Percentiles rank a stretch among this genome's conserved stretches.
These are phyloP conservation scores for Palythoa grandiflora DNA, from an alignment of 92 coral and sea anemone genomes.

Conservation along the genomic window DNA sequence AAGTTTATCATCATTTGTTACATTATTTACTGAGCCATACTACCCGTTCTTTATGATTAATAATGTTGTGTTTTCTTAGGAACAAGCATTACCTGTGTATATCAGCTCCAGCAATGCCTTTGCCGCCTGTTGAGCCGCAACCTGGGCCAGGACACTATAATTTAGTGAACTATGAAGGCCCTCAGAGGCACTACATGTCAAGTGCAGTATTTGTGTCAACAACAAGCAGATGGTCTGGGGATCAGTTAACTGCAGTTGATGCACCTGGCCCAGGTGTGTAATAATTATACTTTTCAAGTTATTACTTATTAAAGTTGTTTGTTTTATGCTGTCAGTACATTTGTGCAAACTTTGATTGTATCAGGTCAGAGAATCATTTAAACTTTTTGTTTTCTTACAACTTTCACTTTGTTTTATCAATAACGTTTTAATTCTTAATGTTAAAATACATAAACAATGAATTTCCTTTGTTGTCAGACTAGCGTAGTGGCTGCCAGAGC, in stretches of 20 bases:
- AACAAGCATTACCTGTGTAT: conserved; percentile 96
- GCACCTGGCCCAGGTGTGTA: conserved; percentile 90
- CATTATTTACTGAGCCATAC: too few relatives aligned
- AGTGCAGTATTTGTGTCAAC: conserved; percentile 95
- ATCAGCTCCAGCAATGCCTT: conserved; percentile 97
- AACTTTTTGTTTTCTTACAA: too few relatives aligned
- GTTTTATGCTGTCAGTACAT: background rate
- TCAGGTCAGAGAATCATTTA: too few relatives aligned
- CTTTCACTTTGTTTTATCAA: too few relatives aligned
- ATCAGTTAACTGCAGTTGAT: conserved; percentile 69
- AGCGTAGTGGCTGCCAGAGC: background rate
- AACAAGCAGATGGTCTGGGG: conserved; percentile 93
- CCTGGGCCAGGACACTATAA: conserved; percentile 99
- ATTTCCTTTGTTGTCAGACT: too few relatives aligned
- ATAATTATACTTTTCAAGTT: background rate
- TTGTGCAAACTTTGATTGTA: background rate
- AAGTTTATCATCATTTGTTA: too few relatives aligned
- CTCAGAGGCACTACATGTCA: conserved; percentile 93
- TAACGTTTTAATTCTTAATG: too few relatives aligned
- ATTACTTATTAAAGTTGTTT: background rate
- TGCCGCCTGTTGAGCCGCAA: conserved; percentile 86
- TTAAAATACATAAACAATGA: too few relatives aligned
- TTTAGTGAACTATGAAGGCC: conserved; percentile 93
- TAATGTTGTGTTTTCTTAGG: conserved; percentile 47
- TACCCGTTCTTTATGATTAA: too few relatives aligned